Percentiles rank a stretch among this genome's conserved stretches.
Evolutionary conservation across 2,797 vertebrate genomes (phyloP).

Genomic region (Cyprinella venusta): DNA sequence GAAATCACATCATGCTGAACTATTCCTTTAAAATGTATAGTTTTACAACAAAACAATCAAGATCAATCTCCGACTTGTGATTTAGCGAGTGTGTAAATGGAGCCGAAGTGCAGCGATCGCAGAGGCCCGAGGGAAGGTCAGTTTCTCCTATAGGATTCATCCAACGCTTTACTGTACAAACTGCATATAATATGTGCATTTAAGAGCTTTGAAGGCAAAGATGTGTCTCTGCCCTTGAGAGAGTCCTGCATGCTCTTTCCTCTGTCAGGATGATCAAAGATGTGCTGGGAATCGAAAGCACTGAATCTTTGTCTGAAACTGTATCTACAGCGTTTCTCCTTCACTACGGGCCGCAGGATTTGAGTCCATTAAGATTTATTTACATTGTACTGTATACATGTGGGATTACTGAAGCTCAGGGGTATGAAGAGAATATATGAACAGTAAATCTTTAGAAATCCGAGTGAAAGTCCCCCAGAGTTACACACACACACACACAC

Average conservation of each 20-base stretch:
- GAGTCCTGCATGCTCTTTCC: no score
- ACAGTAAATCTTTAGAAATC: slow-evolving; percentile 14
- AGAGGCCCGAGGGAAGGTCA: background rate
- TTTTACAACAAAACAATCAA: background rate
- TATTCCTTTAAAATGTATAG: background rate
- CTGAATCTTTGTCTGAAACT: slow-evolving; percentile 1
- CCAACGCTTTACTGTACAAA: background rate
- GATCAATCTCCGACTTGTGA: background rate
- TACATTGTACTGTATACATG: slow-evolving; percentile 4
- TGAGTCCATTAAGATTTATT: slow-evolving; percentile 13
- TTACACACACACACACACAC: no score
- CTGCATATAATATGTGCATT: background rate
- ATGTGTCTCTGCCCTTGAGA: background rate
- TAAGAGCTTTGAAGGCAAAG: background rate
- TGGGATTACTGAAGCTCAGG: slow-evolving; percentile 11
- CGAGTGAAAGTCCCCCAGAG: background rate
- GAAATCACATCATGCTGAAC: background rate
- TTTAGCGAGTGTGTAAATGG: background rate
- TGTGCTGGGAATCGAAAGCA: background rate
- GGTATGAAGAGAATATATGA: slow-evolving; percentile 13
- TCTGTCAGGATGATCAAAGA: slow-evolving; percentile 8
- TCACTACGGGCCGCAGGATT: background rate
- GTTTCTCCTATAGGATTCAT: background rate
- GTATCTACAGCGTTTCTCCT: background rate
- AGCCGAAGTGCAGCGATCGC: background rate